Percentiles rank a stretch among this genome's conserved stretches.
phyloP scores from a whole-genome alignment of 1,140 invertebrate genomes.

The Tribolium madens region DNA sequence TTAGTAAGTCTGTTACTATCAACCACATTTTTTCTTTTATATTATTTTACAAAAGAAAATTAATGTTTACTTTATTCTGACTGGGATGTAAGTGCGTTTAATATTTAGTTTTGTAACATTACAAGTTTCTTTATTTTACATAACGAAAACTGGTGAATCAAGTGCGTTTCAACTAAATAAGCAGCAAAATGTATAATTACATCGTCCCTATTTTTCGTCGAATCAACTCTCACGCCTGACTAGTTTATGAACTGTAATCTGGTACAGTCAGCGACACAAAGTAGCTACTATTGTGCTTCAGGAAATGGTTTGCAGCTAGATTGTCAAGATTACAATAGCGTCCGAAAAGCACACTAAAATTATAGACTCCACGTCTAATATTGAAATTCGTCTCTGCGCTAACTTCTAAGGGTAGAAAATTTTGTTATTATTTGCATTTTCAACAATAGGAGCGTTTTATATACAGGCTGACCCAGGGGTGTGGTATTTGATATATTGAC shows the following conservation, averaged over 20 bases:
- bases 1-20: neutral
- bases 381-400: too few species aligned
- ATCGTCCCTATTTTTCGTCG: neutral
- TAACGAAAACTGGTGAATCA: neutral
- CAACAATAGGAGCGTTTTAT: too few species aligned
- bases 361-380: slow-evolving; percentile 49
- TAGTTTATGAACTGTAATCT: slow-evolving; percentile 33
- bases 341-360: slow-evolving; percentile 48
- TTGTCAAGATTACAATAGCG: slow-evolving; percentile 52
- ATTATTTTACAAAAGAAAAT: too few species aligned
- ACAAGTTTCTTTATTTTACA: neutral
- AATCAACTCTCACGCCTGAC: neutral
- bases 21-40: neutral
- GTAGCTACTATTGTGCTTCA: slow-evolving; percentile 55
- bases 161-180: neutral
- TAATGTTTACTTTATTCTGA: neutral
- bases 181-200: neutral
- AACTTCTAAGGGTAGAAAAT: too few species aligned
- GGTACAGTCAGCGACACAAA: slow-evolving; percentile 50
- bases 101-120: neutral
- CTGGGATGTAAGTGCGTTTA: neutral
- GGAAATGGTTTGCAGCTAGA: slow-evolving; percentile 54
- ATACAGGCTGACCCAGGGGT: too few species aligned
- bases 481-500: too few species aligned
- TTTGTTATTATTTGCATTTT: too few species aligned